Evolutionary conservation across 2,888 invertebrate species (phyloP), one percentile per base, ranked within the genome.

Genomic region (Diarsia brunnea): DNA sequence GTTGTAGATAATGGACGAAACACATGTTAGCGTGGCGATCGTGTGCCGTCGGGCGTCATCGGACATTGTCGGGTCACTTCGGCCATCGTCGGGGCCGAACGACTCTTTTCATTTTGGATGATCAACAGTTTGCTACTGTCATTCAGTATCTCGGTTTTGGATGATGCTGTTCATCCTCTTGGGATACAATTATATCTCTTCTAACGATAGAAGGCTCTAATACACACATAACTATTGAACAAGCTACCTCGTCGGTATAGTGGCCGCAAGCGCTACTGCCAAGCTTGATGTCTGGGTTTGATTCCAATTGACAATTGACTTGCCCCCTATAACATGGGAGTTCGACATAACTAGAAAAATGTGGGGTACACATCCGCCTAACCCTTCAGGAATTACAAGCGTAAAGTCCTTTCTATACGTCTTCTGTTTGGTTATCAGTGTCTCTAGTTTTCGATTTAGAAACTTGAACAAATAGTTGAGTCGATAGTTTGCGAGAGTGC

Each of bases 1-100:
- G 53, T 47, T 51, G 21, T 64, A n/a, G 55, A 43, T 76, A 60
- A 61, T 69, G 69, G 81, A 58, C 58, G 27, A 8, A 19, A 53
- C 61, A 82, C 47, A 38, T 77, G 82, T 79, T 47, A n/a, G 58
- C 10, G 12, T n/a, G 51, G 51, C 64, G 10, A n/a, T 51, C 45
- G 58, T 51, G 21, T 14, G 31, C 69, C 8, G 45, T 76, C 66
- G 55, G 38, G 12, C 19, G 7, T 12, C 11, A n/a, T 16, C 61
- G 45, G 51, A 14, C n/a, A 19, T 5, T 31, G 19, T 76, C 49
- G 74, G 51, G 19, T 24, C 53, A 12, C n/a, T 4, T 31, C 61
- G 47, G 53, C 16, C 43, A 51, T 12, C 47, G 38, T 68, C 60
- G 24, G 47, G 16, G 14, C 19, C 2, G n/a, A 45, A 19, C 60